Percentiles rank a stretch among this genome's conserved stretches.
These are phyloP conservation scores for Peromyscus attwateri DNA, from an alignment of 2,797 vertebrate species.

Conservation along the genomic window DNA sequence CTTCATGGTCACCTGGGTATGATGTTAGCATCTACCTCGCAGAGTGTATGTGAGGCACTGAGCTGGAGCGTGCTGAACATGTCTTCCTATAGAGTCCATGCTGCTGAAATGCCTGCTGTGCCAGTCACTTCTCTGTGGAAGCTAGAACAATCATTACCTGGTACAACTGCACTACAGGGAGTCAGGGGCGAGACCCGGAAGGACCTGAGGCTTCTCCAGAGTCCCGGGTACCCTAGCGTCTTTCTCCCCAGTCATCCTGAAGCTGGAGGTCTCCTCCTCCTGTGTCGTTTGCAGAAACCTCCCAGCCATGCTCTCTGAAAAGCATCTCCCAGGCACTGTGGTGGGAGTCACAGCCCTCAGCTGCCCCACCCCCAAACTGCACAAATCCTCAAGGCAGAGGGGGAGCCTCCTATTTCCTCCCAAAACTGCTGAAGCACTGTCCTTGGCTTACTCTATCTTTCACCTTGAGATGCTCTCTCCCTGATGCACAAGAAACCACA, in stretches of 20 bases:
- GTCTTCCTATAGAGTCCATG: neutral
- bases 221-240: no score
- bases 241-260: neutral
- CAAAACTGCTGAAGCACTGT: fast-evolving
- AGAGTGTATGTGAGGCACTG: no score
- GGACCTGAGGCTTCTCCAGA: neutral
- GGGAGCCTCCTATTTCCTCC: neutral
- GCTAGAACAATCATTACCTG: neutral
- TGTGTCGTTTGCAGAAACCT: neutral
- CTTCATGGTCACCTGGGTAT: neutral
- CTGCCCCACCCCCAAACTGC: neutral
- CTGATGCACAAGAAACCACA: neutral
- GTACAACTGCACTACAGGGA: neutral
- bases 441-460: neutral
- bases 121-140: neutral
- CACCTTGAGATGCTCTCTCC: no score
- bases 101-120: neutral
- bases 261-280: neutral
- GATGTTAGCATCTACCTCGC: neutral
- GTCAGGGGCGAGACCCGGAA: neutral
- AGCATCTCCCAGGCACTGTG: neutral
- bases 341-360: neutral
- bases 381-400: neutral
- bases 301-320: neutral
- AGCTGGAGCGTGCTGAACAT: neutral